These are phyloP conservation scores for Gavialis gangeticus DNA, from an alignment of 2,113 vertebrate species.

Conservation along the genomic window DNA sequence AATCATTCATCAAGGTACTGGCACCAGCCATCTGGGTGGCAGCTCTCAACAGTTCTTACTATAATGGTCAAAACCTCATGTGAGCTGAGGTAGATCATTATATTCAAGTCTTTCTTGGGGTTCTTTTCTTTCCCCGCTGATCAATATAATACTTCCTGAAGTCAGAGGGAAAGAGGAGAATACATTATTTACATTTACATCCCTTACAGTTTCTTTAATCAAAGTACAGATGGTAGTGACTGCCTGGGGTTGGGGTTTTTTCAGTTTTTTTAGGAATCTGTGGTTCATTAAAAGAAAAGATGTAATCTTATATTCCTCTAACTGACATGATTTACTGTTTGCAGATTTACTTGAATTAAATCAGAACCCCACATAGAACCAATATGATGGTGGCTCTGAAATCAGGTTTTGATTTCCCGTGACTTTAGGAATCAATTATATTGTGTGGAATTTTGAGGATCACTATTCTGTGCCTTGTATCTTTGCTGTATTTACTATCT, in stretches of 20 bases:
- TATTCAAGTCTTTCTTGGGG: conserved; percentile 80
- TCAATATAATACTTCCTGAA: conserved; percentile 84
- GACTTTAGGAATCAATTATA: conserved; percentile 84
- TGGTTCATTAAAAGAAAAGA: background rate
- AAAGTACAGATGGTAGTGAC: background rate
- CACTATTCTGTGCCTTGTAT: conserved; percentile 68
- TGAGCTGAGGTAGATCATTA: conserved; percentile 82
- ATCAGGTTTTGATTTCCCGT: conserved; percentile 66
- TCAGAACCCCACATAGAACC: background rate
- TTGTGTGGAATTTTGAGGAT: conserved; percentile 75
- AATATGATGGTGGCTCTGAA: conserved; percentile 11
- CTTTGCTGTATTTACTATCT: conserved; percentile 82
- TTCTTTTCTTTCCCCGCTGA: conserved; percentile 78
- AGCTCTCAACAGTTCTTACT: conserved; percentile 74
- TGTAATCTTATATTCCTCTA: background rate
- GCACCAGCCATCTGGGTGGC: conserved; percentile 74
- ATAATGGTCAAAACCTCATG: conserved; percentile 76
- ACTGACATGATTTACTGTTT: background rate
- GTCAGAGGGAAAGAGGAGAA: conserved; percentile 76
- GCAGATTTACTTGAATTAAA: background rate
- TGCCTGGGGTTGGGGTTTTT: background rate
- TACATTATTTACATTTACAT: conserved; percentile 5
- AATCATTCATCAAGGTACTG: conserved; percentile 95
- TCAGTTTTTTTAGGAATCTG: conserved; percentile 5
- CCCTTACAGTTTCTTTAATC: conserved; percentile 26